Evolutionary conservation across 2,888 invertebrate species (phyloP), one percentile per base, ranked within the genome.

Genomic region (Drosophila pullipes): DNA sequence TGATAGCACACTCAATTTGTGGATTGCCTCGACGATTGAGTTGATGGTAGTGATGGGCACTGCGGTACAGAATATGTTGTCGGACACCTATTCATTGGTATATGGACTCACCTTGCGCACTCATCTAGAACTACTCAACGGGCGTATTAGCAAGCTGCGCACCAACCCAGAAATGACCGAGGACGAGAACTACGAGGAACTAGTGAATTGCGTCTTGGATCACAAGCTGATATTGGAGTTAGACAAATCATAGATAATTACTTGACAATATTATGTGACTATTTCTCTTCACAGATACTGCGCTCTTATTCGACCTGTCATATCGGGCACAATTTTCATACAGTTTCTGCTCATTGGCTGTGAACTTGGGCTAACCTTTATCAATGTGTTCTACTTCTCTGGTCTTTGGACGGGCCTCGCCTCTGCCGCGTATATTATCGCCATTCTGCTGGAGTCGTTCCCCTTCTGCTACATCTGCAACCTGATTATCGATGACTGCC

Each of bases 151-250:
- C 5, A 76, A 61, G 0, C 49, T 91, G 25, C 78, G 85, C 22
- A 47, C 44, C n/a, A 47, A 22, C 18, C n/a, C 47, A 6, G 41
- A 28, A 3, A 35, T 74, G 44, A 81, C 75, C 22, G 81, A 77
- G 18, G 74, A 80, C 7, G 82, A 91, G n/a, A 85, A 85, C 60
- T 78, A 84, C 10, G 80, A 88, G 30, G 90, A 78, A 33, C 70
- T 91, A 33, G 63, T 91, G 2, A 78, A 80, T 0, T 91, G 91
- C 55, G 78, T 91, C 18, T 35, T 82, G 52, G 91, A 91, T 70
- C 91, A 91, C 22, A 91, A 89, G 57, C 74, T 78, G 9, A 89
- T 91, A 47, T 54, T 91, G 22, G 62, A 82, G 91, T 91, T 35
- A 72, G 68, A 9, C 9, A 18, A 25, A 13, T 5, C 2, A 1